Conservation (phyloP, 2,113 vertebrate species). For the Etia nguti region DNA sequence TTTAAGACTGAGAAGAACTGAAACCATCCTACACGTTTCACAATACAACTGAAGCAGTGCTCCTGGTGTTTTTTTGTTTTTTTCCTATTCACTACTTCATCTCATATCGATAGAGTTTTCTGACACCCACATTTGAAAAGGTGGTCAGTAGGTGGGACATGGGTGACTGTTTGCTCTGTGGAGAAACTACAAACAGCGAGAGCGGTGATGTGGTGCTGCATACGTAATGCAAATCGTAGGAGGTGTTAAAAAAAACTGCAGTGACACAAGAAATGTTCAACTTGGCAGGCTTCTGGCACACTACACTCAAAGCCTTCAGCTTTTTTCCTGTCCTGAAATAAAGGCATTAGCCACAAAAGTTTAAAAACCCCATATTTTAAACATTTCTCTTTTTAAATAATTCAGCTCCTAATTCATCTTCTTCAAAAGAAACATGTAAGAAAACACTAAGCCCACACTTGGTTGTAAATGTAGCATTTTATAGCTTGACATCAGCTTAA, state of each 20-base stretch:
- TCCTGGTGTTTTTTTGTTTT: neutral
- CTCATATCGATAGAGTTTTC: neutral
- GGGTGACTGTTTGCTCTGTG: constrained; percentile 2
- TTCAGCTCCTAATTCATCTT: neutral
- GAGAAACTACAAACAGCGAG: constrained; percentile 6
- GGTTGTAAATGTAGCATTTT: neutral
- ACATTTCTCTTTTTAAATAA: neutral
- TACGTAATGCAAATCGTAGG: constrained; percentile 31
- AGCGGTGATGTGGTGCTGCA: constrained; percentile 13
- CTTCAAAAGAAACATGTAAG: neutral
- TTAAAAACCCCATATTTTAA: neutral
- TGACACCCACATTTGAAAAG: constrained; percentile 23
- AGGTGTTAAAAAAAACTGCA: constrained; percentile 15
- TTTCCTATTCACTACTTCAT: neutral
- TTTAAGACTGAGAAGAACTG: neutral
- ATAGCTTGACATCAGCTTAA: neutral
- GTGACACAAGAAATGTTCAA: constrained; percentile 32
- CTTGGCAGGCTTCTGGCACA: constrained; percentile 9
- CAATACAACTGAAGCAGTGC: neutral
- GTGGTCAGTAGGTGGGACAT: constrained; percentile 47
- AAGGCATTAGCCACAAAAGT: neutral
- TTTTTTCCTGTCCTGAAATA: neutral
- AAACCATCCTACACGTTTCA: neutral
- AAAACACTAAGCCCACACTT: neutral
- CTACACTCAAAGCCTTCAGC: neutral